Evolutionary conservation across 64 coral and sea anemone species (phyloP), one percentile per base, ranked within the genome.

Genomic region (Orbicella faveolata): DNA sequence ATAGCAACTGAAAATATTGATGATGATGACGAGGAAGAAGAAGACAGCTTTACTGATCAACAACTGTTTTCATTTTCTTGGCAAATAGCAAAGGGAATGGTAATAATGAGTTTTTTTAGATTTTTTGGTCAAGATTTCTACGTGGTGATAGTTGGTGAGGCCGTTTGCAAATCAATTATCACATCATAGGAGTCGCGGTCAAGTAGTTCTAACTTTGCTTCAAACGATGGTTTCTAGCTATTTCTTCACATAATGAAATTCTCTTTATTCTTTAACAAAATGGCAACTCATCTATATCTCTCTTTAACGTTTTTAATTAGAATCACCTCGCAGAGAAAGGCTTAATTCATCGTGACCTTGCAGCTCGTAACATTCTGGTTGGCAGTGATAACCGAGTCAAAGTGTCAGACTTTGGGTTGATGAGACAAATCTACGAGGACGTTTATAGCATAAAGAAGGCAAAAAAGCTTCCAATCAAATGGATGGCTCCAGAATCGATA

Each of bases 401-500:
- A 14, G 72, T 74, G n/a, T 74, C 72, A 74, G 72, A 74, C 72
- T 74, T 74, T 74, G 72, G 72, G 12, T 74, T 74, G 30, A 74
- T 74, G 72, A 23, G 92, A 4, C 79, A 94, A 52, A 63, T 94
- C 57, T 94, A 94, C 75, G 79, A 94, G 37, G 81, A 90, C 36
- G 59, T 94, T 80, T 94, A 94, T 63, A 54, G 80, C 23, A 81
- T 82, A n/a, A 94, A 80, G 83, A 90, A 81, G 4, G 48, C 75
- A 30, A 75, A 89, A 52, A 86, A 61, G 33, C 88, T 94, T 13
- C 93, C 93, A 37, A 1, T 94, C 3, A 94, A 94, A 23, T 94
- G 93, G 93, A 94, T 94, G 93, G 85, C 86, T 6, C 76, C 87
- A 19, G 93, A 94, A 78, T 89, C 93, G 63, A 87, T 94, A 37